Evolutionary conservation across 2,888 invertebrate genomes (phyloP).

Genomic region (Kuschelorhynchus macadamiae): DNA sequence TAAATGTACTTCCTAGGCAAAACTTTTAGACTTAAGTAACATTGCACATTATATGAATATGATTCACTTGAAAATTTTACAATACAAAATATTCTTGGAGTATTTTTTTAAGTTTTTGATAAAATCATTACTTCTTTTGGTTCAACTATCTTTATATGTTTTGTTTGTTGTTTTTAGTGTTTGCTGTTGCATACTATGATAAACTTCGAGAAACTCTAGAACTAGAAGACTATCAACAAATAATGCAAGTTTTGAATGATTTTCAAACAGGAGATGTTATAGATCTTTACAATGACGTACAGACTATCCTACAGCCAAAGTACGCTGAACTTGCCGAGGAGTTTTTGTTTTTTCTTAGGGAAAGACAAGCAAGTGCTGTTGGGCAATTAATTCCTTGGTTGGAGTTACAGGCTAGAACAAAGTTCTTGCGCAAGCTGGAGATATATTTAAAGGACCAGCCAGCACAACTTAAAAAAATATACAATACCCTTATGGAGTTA

Average conservation of each 20-base stretch:
- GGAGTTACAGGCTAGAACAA: conserved; percentile 81
- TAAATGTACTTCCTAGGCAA: no score
- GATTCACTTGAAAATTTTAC: no score
- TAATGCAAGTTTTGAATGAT: conserved; percentile 77
- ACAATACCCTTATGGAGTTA: conserved; percentile 76
- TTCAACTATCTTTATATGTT: no score
- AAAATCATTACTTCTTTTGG: no score
- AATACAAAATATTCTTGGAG: no score
- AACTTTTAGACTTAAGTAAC: no score
- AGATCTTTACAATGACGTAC: conserved; percentile 76
- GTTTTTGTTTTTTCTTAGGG: conserved; percentile 86
- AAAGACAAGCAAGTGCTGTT: conserved; percentile 85
- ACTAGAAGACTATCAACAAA: conserved; percentile 74
- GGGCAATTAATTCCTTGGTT: conserved; percentile 86
- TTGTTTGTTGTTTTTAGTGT: conserved; percentile 76
- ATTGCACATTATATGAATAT: no score
- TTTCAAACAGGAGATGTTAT: conserved; percentile 78
- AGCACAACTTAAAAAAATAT: conserved; percentile 78
- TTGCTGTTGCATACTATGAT: conserved; percentile 79
- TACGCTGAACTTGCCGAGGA: conserved; percentile 85
- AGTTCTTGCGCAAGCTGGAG: conserved; percentile 82
- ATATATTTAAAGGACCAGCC: conserved; percentile 82
- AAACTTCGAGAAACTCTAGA: conserved; percentile 77
- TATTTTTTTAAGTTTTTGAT: no score
- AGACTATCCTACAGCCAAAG: conserved; percentile 75